Evolutionary conservation across 2,888 invertebrate genomes (phyloP).

Genomic region (Stenolophus ochropezus): DNA sequence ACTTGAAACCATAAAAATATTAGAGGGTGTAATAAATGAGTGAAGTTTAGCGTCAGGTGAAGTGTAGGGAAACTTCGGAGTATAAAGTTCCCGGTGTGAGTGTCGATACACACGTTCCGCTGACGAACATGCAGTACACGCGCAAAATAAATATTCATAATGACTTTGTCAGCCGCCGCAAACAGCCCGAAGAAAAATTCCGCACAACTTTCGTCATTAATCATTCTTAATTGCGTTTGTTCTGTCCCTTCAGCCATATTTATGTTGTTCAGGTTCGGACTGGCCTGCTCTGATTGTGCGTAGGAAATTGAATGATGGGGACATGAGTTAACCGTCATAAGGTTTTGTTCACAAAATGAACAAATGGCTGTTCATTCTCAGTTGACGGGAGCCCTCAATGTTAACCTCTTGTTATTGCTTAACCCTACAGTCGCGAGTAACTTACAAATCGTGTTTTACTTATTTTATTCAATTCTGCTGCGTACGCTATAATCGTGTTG

Average conservation of each 20-base stretch:
- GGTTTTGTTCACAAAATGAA: not conserved
- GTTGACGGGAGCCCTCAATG: not conserved
- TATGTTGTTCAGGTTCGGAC: slow-evolving; percentile 18
- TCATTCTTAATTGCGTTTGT: slow-evolving; percentile 45
- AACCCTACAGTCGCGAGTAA: too few species aligned
- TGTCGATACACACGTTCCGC: slow-evolving; percentile 12
- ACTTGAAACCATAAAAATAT: not conserved
- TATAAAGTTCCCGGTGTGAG: slow-evolving; percentile 15
- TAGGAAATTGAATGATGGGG: slow-evolving; percentile 24
- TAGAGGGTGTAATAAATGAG: not conserved
- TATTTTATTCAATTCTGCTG: too few species aligned
- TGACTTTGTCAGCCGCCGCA: slow-evolving; percentile 23
- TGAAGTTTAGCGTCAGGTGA: not conserved
- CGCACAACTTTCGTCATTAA: slow-evolving; percentile 35
- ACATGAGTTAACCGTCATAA: not conserved
- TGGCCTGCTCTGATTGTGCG: slow-evolving; percentile 4
- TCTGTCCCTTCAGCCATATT: slow-evolving; percentile 29
- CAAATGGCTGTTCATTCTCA: not conserved
- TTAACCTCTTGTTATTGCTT: too few species aligned
- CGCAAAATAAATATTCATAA: slow-evolving; percentile 41
- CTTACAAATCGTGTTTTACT: too few species aligned
- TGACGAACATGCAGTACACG: slow-evolving; percentile 9
- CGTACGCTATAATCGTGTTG: too few species aligned
- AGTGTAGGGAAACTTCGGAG: not conserved
- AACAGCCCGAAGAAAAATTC: slow-evolving; percentile 17